Base-by-base conservation (phyloP, 1,140 invertebrate genomes). In the Drosophila melanogaster region DNA sequence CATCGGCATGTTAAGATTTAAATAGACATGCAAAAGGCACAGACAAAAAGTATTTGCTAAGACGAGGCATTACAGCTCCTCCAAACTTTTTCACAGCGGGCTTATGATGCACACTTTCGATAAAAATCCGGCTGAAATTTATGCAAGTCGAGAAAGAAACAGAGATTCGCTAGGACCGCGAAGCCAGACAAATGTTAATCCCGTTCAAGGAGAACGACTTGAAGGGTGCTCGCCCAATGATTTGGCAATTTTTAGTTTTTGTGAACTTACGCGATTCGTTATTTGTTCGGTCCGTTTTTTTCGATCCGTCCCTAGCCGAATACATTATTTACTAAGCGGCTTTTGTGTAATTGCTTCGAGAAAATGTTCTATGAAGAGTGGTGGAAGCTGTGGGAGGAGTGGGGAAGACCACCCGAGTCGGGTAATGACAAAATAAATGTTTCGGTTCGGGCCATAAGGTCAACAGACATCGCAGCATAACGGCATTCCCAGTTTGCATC, bases 1-100 rank as follows among this genome's bases (percentile, higher is more conserved):
- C 81, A 86, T 78, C 78, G 81, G 79, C 78, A 86, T 86, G 81
- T 86, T 78, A 72, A 86, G 75, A 85, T 79, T 86, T 86, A 87
- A 86, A 75, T 75, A 87, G 78, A 86, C 81, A 86, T 86, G 74
- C 75, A 70, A 66, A n/a, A 26, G 75, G 44, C 15, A 47, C 33
- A 40, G 56, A 26, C 40, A 49, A 37, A n/a, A 46, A 15, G 54
- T 26, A 51, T 35, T 33, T 30, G 22, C 40, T 12, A 24, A 57
- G 30, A 50, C 56, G 62, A 59, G 58, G n/a, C 30, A 7, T 55
- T 61, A 59, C 35, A 22, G 55, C 54, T 53, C 19, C 43, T 71
- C 61, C 70, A 89, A 70, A 83, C 56, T 69, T 67, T 83, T 87
- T 87, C 22, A 22, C 70, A 73, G 55, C 76, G 62, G 79, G 71